These are phyloP conservation scores for Gallinago solitaria DNA, from an alignment of 2,797 vertebrate species.

Conservation along the genomic window DNA sequence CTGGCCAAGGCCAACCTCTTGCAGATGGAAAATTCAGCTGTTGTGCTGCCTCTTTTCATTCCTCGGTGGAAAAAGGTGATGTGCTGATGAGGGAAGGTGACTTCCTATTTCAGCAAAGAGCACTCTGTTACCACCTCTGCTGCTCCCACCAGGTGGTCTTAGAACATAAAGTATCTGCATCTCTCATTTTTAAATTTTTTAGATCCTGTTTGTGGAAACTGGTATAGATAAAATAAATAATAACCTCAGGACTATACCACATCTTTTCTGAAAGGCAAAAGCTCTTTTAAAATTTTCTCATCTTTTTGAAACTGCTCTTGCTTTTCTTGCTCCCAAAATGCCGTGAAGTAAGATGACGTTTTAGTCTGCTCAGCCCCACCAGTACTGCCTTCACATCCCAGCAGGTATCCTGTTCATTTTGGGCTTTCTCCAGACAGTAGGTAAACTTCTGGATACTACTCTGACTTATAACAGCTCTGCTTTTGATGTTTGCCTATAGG, in stretches of 20 bases:
- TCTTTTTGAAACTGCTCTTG: background rate
- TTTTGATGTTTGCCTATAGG: slow-evolving; percentile 52
- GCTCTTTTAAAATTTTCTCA: background rate
- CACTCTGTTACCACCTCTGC: background rate
- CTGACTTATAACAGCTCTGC: background rate
- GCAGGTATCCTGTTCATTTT: slow-evolving; percentile 17
- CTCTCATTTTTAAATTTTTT: background rate
- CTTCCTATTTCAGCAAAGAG: background rate
- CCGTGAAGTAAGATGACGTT: background rate
- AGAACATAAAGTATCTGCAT: background rate
- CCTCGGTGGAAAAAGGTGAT: background rate
- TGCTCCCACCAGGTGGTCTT: background rate
- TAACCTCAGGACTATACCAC: background rate
- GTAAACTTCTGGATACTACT: slow-evolving; percentile 50
- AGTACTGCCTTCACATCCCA: slow-evolving; percentile 17
- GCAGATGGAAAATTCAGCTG: background rate
- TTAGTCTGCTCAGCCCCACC: background rate
- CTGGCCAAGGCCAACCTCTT: background rate
- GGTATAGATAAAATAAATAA: background rate
- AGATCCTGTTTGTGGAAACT: background rate
- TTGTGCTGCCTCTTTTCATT: background rate
- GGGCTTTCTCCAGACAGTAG: background rate
- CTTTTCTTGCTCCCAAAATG: slow-evolving; percentile 6
- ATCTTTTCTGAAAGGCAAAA: background rate
- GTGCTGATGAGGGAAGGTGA: background rate